Conservation (phyloP, 2,888 invertebrate species). For the Graphium colonna region DNA sequence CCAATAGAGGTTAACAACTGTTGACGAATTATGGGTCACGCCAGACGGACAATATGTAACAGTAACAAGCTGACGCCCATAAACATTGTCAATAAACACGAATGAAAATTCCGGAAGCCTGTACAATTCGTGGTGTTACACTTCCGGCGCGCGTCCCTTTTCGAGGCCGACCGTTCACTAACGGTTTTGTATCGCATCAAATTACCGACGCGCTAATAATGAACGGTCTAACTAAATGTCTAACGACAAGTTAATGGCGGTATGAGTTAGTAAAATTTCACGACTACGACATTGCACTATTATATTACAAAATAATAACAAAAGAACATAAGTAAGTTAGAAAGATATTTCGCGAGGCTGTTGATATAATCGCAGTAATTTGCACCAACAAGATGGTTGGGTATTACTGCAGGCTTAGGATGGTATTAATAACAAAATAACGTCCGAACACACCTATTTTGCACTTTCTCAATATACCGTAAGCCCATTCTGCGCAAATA, state of each 20-base stretch:
- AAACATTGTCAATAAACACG: constrained; percentile 24
- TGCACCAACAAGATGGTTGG: too few relatives aligned
- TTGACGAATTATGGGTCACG: background rate
- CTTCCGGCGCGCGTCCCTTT: constrained; percentile 58
- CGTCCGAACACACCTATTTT: too few relatives aligned
- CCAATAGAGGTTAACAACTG: background rate
- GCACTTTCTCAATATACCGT: too few relatives aligned
- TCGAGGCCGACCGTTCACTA: constrained; percentile 54
- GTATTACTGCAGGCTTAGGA: too few relatives aligned
- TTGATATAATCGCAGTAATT: too few relatives aligned
- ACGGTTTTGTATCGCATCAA: constrained; percentile 47
- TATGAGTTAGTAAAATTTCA: background rate
- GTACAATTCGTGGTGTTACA: constrained; percentile 51
- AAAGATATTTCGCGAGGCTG: too few relatives aligned
- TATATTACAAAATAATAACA: too few relatives aligned
- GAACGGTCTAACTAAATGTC: constrained; percentile 26
- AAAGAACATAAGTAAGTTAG: too few relatives aligned
- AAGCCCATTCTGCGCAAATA: too few relatives aligned
- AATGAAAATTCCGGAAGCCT: constrained; percentile 52
- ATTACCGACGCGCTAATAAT: constrained; percentile 37
- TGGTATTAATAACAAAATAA: too few relatives aligned
- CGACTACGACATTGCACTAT: too few relatives aligned
- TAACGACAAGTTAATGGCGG: constrained; percentile 38
- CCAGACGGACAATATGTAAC: too few relatives aligned
- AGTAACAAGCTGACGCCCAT: constrained; percentile 17